Evolutionary conservation across 2,888 invertebrate genomes (phyloP), one percentile per base, ranked within the genome.

Genomic region (Philereme transversata): DNA sequence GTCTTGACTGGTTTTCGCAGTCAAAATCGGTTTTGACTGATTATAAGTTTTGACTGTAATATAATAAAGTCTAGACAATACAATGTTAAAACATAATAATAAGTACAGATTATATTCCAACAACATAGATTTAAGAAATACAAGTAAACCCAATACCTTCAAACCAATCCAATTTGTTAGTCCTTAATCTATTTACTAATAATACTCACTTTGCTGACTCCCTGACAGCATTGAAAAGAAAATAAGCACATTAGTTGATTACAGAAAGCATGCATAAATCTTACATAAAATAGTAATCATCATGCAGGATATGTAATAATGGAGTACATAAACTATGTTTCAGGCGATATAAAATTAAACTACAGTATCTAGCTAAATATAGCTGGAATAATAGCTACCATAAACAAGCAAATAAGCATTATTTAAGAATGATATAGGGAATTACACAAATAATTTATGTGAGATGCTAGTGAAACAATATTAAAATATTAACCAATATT

Each of bases 191-290:
- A 58, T 58, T 22, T 50, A 62, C 55, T 51, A 71, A 61, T 54
- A 64, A 73, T 90, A 93, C 93, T 93, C 77, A 93, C 93, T 93
- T 92, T 81, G 93, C 93, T 58, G 93, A 92, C 84, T 93, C 93
- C 88, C 93, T 93, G 91, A 81, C 77, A 78, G 91, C 90, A 82
- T 88, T 84, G 84, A 75, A 89, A 88, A 87, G 77, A 86, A 89
- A 91, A 87, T 66, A 77, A 77, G 63, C 55, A 69, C 44, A 57
- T 86, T 86, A 84, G 76, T 80, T 64, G 63, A 68, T 65, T 67
- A 62, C 49, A 60, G 1, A 9, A 64, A 51, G 62, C 67, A 62
- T 65, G 60, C 64, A 41, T n/a, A 54, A 51, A 36, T 38, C 34
- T n/a, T 45, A 48, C 43, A 52, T 11, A 38, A 48, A 46, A 44